Conservation (phyloP, 2,797 vertebrate genomes). For the Bufotes viridis region DNA sequence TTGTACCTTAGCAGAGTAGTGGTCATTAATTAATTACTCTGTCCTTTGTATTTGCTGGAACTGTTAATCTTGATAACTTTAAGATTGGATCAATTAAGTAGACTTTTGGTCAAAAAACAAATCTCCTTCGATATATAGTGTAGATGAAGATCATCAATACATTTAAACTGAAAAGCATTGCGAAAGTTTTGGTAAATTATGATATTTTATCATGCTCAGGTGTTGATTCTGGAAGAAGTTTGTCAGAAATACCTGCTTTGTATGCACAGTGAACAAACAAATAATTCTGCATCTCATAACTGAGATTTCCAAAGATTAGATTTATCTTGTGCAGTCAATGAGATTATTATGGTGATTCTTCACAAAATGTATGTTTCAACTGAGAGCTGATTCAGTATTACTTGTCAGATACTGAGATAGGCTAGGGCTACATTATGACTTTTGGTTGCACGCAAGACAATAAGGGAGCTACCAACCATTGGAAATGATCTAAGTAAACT, state of each 20-base stretch:
- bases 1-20: background rate
- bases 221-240: background rate
- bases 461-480: too few species aligned
- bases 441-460: too few species aligned
- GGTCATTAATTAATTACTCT: slow-evolving; percentile 31
- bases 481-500: too few species aligned
- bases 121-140: background rate
- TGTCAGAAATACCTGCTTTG: slow-evolving; percentile 17
- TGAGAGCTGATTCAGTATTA: background rate
- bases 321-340: background rate
- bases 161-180: slow-evolving; percentile 8
- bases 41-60: slow-evolving; percentile 15
- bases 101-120: slow-evolving; percentile 22
- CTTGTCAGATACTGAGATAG: background rate
- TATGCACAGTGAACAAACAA: background rate
- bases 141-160: slow-evolving; percentile 41
- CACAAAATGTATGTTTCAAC: background rate
- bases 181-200: slow-evolving; percentile 16
- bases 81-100: slow-evolving; percentile 38
- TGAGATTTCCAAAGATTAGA: background rate
- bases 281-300: background rate
- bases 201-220: background rate
- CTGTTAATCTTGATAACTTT: slow-evolving; percentile 38
- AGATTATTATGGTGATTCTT: background rate
- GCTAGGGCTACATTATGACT: background rate